Evolutionary conservation across 2,113 vertebrate species (phyloP).

Genomic region (Carollia perspicillata): DNA sequence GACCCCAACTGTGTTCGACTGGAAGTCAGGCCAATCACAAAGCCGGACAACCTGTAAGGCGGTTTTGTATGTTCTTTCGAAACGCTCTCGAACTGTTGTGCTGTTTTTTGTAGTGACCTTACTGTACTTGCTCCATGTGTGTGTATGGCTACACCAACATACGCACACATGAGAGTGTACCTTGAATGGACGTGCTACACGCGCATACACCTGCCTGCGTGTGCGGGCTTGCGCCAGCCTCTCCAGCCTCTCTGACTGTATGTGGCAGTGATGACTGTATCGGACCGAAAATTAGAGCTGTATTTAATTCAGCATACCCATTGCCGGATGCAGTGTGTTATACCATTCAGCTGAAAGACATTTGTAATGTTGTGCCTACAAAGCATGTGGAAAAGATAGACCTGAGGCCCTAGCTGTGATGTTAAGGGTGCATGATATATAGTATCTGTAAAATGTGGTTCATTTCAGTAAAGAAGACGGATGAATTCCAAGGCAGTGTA

Average conservation of each 20-base stretch:
- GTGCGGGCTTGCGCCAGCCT: background rate
- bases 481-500: conserved; percentile 51
- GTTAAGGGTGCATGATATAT: conserved; percentile 57
- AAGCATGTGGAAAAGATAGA: conserved; percentile 44
- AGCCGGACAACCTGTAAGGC: conserved; percentile 43
- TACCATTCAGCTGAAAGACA: conserved; percentile 61
- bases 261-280: conserved; percentile 51
- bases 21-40: background rate
- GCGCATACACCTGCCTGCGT: background rate
- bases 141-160: background rate
- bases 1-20: background rate
- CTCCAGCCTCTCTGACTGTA: conserved; percentile 40
- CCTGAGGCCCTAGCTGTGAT: conserved; percentile 7
- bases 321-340: conserved; percentile 64
- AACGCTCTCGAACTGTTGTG: background rate
- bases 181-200: background rate
- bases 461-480: conserved; percentile 52
- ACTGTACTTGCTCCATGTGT: conserved; percentile 29
- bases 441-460: conserved; percentile 58
- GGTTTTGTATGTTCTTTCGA: conserved; percentile 32
- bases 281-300: conserved; percentile 61
- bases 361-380: conserved; percentile 53
- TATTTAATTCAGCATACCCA: conserved; percentile 48
- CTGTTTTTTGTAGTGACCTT: background rate
- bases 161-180: background rate